Base-by-base conservation (phyloP, 2,888 invertebrate species). In the Cryptocephalus moraei region DNA sequence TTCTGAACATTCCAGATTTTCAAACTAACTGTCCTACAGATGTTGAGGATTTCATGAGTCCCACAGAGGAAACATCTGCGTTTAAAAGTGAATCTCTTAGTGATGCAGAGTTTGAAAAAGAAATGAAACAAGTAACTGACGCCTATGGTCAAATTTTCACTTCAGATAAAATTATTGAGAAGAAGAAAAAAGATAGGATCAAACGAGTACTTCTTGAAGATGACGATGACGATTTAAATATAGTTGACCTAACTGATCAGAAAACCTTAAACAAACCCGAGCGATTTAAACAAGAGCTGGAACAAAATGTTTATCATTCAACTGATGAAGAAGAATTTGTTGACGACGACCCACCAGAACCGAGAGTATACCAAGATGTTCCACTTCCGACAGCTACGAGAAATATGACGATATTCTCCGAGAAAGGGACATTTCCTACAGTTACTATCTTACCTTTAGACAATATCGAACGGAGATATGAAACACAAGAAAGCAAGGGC, bases 401-500 rank as follows among this genome's bases (percentile, higher is more conserved):
- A 45, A 74, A 75, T 58, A 60, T 77, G 38, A 60, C 74, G n/a
- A 43, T 63, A 11, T 39, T 60, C 2, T 54, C 60, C 41, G 63
- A 64, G 45, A 57, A 59, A 44, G 52, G 56, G 33, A 55, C 59
- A 0, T 44, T 59, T 13, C 70, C 73, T 2, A 70, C 70, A 51
- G 71, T 75, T 1, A 66, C 72, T 57, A 74, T 75, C 32, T 62
- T 75, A 55, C 69, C 72, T 12, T 39, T 65, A 31, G 63, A 65
- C 42, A 67, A 67, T 36, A 46, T 65, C 33, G 56, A 56, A 32
- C 58, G 62, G 43, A 51, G 54, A 9, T 48, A 56, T 10, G 46
- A 49, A 10, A 46, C 47, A 31, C 49, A 51, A 31, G 33, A 46
- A 22, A 49, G 53, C 14, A 39, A 48, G 34, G 49, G 51, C 32